Evolutionary conservation across 1,140 invertebrate genomes (phyloP).

Genomic region (Drosophila sp.): DNA sequence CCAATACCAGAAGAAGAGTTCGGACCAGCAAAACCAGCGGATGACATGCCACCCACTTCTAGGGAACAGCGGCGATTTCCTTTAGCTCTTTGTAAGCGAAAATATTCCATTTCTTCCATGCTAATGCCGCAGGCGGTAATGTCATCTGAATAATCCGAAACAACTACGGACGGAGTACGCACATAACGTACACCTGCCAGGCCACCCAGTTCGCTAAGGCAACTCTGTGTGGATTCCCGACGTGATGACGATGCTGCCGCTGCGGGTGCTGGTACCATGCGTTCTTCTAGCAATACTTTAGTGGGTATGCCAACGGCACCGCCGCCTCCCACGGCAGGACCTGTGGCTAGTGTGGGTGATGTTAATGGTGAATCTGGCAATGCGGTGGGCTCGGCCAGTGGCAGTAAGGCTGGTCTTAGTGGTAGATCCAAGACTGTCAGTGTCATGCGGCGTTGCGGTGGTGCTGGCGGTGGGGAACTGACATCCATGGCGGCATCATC

Average conservation of each 20-base stretch:
- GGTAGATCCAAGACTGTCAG: constrained; percentile 79
- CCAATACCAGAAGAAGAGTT: constrained; percentile 11
- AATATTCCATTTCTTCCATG: constrained; percentile 87
- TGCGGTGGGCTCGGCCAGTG: constrained; percentile 76
- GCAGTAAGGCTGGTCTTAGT: constrained; percentile 69
- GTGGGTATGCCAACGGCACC: constrained; percentile 58
- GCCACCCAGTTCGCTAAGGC: constrained; percentile 64
- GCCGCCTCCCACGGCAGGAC: not conserved
- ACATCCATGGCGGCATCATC: constrained; percentile 61
- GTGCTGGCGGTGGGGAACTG: constrained; percentile 28
- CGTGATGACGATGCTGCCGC: constrained; percentile 51
- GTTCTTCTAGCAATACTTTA: constrained; percentile 79
- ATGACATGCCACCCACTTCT: constrained; percentile 48
- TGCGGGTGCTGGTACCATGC: constrained; percentile 59
- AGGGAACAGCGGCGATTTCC: constrained; percentile 75
- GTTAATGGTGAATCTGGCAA: constrained; percentile 66
- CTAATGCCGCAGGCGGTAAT: constrained; percentile 86
- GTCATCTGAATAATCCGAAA: constrained; percentile 92
- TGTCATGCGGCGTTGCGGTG: constrained; percentile 69
- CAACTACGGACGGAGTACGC: constrained; percentile 91
- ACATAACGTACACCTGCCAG: constrained; percentile 85
- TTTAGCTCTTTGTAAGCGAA: constrained; percentile 84
- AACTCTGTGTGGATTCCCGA: constrained; percentile 78
- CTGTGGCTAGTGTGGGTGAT: constrained; percentile 45
- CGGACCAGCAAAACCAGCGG: constrained; percentile 32